Evolutionary conservation across 2,888 invertebrate genomes (phyloP).

Genomic region (Pilophorus perplexus): DNA sequence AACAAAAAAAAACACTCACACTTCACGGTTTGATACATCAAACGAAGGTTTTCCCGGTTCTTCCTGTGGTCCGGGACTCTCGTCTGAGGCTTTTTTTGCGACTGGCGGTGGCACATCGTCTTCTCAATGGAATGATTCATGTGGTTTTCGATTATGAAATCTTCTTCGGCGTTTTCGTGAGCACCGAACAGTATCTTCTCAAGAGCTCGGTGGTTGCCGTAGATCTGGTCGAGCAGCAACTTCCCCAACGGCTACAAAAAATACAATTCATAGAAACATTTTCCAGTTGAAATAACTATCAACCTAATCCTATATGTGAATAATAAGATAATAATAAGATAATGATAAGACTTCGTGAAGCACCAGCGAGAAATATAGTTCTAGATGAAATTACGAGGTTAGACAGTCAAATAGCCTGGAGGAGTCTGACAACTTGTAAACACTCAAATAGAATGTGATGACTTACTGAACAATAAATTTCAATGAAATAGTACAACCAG

Average conservation of each 20-base stretch:
- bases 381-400: too few species aligned
- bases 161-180: slow-evolving; percentile 18
- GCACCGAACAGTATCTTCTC: slow-evolving; percentile 30
- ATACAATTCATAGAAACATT: slow-evolving; percentile 1
- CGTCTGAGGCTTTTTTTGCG: background rate
- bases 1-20: slow-evolving; percentile 32
- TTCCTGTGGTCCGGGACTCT: slow-evolving; percentile 12
- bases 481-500: slow-evolving; percentile 25
- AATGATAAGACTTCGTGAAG: too few species aligned
- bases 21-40: slow-evolving; percentile 44
- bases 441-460: too few species aligned
- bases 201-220: slow-evolving; percentile 16
- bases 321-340: too few species aligned
- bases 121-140: slow-evolving; percentile 21
- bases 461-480: slow-evolving; percentile 37
- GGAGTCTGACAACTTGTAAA: too few species aligned
- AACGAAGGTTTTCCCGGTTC: slow-evolving; percentile 41
- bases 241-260: slow-evolving; percentile 38
- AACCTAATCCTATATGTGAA: too few species aligned
- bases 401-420: too few species aligned
- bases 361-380: too few species aligned
- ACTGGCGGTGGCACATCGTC: background rate
- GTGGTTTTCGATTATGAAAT: slow-evolving; percentile 31
- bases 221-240: slow-evolving; percentile 23
- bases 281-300: background rate